phyloP scores from a whole-genome alignment of 2,113 vertebrate species.

The Mustela lutreola region DNA sequence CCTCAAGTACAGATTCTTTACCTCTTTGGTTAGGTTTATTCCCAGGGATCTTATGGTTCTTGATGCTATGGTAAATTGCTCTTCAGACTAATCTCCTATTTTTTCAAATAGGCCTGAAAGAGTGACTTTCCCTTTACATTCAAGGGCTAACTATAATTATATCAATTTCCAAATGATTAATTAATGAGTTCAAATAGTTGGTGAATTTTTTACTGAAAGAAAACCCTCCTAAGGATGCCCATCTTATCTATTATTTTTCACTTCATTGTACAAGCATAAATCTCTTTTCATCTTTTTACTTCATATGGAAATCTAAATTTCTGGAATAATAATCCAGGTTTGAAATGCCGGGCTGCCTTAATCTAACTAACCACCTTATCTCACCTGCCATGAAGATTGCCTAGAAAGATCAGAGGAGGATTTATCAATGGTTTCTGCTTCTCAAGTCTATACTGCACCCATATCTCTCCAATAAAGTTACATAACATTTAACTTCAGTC shows the following conservation, averaged over 20 bases:
- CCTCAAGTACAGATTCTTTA: too few species aligned
- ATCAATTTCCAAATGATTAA: slow-evolving; percentile 12
- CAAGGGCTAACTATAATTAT: not conserved
- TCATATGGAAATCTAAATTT: not conserved
- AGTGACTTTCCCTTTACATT: slow-evolving; percentile 54
- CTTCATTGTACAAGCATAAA: not conserved
- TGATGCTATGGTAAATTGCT: slow-evolving; percentile 28
- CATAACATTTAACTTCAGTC: not conserved
- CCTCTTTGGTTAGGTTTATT: too few species aligned
- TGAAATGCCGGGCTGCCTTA: not conserved
- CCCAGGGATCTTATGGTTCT: too few species aligned
- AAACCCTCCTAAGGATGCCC: not conserved
- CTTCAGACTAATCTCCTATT: not conserved
- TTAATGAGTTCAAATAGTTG: slow-evolving; percentile 8
- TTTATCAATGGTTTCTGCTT: not conserved
- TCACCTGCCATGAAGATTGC: not conserved
- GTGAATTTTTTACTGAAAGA: slow-evolving; percentile 35
- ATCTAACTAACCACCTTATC: not conserved
- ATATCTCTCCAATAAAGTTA: not conserved
- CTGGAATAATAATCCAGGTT: not conserved
- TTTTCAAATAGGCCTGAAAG: not conserved
- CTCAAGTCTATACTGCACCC: not conserved
- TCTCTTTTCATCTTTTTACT: not conserved
- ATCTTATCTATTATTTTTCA: not conserved
- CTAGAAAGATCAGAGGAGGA: not conserved